Evolutionary conservation across 2,888 invertebrate species (phyloP), one percentile per base, ranked within the genome.

Genomic region (Dendrolimus houi): DNA sequence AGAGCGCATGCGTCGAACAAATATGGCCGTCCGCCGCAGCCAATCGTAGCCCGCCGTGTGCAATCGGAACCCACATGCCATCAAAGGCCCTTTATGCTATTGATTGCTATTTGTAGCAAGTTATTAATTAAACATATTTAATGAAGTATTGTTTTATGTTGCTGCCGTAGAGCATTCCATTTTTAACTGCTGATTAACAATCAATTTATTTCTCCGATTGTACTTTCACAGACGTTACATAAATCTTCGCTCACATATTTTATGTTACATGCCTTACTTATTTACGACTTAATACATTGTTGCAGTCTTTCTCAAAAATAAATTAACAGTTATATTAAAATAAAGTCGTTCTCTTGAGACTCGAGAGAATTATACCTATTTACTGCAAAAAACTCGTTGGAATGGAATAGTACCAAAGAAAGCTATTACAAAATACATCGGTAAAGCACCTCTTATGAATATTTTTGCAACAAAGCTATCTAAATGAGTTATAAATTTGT

Each of bases 1-100:
- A 74, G 64, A 68, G 81, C 85, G 86, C 89, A 85, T 87, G 88
- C 87, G 86, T 81, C 72, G 71, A 81, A 79, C 81, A 79, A 89
- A 88, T 74, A 90, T 90, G 89, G 89, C 89, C 80, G 87, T 70
- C 79, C 66, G 64, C 62, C 63, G 64, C 71, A 75, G 69, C 89
- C 88, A 89, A 89, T 88, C 76, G 74, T 61, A 71, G 67, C 59
- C 64, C 79, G 60, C 65, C 70, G 62, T 67, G 59, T 65, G 67
- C 71, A 72, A 69, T 70, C 71, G 71, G 72, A 74, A 73, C 80
- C 72, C 77, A 78, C 71, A 79, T 76, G 73, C 74, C 74, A 78
- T 75, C 74, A 71, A 74, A 71, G 72, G 75, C 77, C 75, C 77
- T 81, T 78, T 75, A 77, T 70, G 70, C 73, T 86, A 84, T 83